phyloP scores from a whole-genome alignment of 2,113 vertebrate genomes.

The Perca flavescens region DNA sequence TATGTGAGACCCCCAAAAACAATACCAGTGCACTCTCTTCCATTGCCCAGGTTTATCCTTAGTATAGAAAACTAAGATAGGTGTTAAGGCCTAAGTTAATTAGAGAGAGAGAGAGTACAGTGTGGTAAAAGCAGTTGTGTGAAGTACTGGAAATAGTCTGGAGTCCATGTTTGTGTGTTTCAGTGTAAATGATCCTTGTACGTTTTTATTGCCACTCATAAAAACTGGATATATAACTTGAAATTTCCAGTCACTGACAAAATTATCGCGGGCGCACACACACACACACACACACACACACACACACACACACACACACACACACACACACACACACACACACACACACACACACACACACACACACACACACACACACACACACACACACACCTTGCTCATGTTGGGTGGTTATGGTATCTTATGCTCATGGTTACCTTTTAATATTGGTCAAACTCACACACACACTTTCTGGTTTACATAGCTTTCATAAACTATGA shows the following conservation, averaged over 20 bases:
- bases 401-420: neutral
- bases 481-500: conserved; percentile 34
- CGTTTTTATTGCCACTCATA: conserved; percentile 69
- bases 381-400: neutral
- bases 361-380: conserved; percentile 15
- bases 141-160: neutral
- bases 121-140: neutral
- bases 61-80: neutral
- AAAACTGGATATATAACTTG: conserved; percentile 44
- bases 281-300: conserved; percentile 8
- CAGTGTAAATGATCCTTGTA: conserved; percentile 72
- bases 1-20: neutral
- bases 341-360: conserved; percentile 2
- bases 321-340: conserved; percentile 9
- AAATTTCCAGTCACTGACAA: conserved; percentile 31
- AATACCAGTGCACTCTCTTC: neutral
- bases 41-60: conserved; percentile 1
- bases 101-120: neutral
- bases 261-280: neutral
- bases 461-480: conserved; percentile 19
- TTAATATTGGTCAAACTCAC: neutral
- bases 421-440: conserved; percentile 3
- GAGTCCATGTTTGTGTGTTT: neutral
- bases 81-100: conserved; percentile 35
- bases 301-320: neutral